These are phyloP conservation scores for Siniperca knerii DNA, from an alignment of 2,113 vertebrate genomes.

Conservation along the genomic window DNA sequence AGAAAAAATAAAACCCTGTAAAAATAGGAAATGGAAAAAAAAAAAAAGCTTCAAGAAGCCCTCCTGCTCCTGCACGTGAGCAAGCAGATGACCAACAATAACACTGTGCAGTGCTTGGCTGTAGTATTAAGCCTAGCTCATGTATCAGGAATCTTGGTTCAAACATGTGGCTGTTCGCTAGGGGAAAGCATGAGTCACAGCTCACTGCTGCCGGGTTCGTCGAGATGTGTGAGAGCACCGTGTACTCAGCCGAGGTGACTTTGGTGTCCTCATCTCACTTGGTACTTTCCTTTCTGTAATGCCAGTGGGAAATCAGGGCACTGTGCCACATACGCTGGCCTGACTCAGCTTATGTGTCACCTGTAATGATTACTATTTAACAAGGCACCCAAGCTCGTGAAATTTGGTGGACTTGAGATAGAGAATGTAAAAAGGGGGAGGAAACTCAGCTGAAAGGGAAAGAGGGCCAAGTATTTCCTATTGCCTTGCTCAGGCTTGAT, in stretches of 20 bases:
- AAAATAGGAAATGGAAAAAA: background rate
- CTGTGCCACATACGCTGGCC: slow-evolving; percentile 55
- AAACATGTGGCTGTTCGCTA: slow-evolving; percentile 58
- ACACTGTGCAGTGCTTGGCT: slow-evolving; percentile 51
- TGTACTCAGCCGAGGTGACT: slow-evolving; percentile 15
- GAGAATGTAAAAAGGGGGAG: background rate
- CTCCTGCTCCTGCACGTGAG: slow-evolving; percentile 59
- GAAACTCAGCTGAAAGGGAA: slow-evolving; percentile 19
- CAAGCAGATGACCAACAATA: slow-evolving; percentile 49
- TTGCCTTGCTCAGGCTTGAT: slow-evolving; percentile 42
- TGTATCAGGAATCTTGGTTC: slow-evolving; percentile 64
- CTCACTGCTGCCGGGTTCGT: slow-evolving; percentile 1
- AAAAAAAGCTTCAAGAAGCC: background rate
- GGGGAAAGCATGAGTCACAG: slow-evolving; percentile 65
- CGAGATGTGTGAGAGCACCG: background rate
- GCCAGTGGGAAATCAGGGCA: slow-evolving; percentile 62
- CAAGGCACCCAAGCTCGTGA: background rate
- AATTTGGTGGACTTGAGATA: slow-evolving; percentile 10
- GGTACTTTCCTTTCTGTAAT: slow-evolving; percentile 53
- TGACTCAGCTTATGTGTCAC: slow-evolving; percentile 61
- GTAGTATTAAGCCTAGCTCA: slow-evolving; percentile 55
- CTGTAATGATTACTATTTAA: slow-evolving; percentile 35
- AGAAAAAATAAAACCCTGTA: background rate
- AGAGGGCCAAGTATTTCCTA: slow-evolving; percentile 46
- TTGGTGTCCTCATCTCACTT: slow-evolving; percentile 47